Evolutionary conservation across 2,888 invertebrate species (phyloP).

Genomic region (Atethmia centrago): DNA sequence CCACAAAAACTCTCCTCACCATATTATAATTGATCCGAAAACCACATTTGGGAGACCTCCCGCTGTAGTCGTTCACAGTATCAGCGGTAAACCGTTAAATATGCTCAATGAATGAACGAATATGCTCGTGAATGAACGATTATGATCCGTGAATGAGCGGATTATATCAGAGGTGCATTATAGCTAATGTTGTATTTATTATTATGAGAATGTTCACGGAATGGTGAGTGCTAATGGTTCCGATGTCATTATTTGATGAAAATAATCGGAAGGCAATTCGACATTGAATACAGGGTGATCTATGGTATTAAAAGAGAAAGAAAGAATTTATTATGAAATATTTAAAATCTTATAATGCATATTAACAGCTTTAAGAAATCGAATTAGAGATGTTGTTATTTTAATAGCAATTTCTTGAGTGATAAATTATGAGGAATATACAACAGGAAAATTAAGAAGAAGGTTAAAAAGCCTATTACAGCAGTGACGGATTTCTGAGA

Average conservation of each 20-base stretch:
- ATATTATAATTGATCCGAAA: constrained; percentile 25
- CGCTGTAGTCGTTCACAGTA: constrained; percentile 48
- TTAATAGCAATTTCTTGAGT: constrained; percentile 91
- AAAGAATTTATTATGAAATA: constrained; percentile 91
- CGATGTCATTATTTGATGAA: constrained; percentile 63
- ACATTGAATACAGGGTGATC: constrained; percentile 67
- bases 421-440: constrained; percentile 90
- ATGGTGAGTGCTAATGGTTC: constrained; percentile 69
- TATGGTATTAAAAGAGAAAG: too few species aligned
- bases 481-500: too few species aligned
- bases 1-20: constrained; percentile 5
- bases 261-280: constrained; percentile 60
- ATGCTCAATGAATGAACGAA: constrained; percentile 63
- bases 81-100: constrained; percentile 63
- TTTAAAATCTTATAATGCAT: constrained; percentile 92
- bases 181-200: constrained; percentile 56
- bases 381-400: constrained; percentile 93
- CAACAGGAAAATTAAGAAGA: too few species aligned
- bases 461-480: too few species aligned
- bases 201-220: constrained; percentile 74
- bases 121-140: constrained; percentile 60
- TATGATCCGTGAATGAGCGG: constrained; percentile 67
- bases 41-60: constrained; percentile 45
- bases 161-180: constrained; percentile 60
- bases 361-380: constrained; percentile 93